A percentile compares a stretch with the other conserved stretches of the same genome.
Conservation (phyloP, 2,888 invertebrate species). For the Fragum whitleyi region DNA sequence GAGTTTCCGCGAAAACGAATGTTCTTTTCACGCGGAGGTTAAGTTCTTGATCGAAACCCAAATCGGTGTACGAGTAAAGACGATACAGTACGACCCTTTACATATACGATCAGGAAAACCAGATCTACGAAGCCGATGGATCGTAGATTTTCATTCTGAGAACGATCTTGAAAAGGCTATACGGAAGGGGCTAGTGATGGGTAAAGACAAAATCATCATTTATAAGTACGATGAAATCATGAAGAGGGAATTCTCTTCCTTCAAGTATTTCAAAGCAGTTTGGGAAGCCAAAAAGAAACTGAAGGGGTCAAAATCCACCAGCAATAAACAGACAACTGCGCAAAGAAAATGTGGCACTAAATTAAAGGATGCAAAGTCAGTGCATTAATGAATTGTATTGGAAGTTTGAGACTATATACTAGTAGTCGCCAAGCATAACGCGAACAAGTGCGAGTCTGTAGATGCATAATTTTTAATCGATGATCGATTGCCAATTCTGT, state of each 20-base stretch:
- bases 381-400: not conserved
- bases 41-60: constrained; percentile 57
- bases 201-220: constrained; percentile 61
- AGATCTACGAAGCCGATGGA: constrained; percentile 62
- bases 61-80: constrained; percentile 44
- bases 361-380: not conserved
- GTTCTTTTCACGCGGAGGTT: constrained; percentile 57
- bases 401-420: no score
- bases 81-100: constrained; percentile 63
- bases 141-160: constrained; percentile 44
- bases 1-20: constrained; percentile 68
- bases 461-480: no score
- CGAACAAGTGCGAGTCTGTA: no score
- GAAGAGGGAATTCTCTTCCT: constrained; percentile 46
- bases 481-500: no score
- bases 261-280: constrained; percentile 46
- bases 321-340: not conserved
- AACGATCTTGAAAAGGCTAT: constrained; percentile 53
- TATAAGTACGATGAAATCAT: constrained; percentile 54
- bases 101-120: constrained; percentile 56
- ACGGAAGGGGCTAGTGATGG: constrained; percentile 54
- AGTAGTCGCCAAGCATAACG: no score
- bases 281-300: constrained; percentile 41
- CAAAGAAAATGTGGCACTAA: not conserved
- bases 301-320: constrained; percentile 18